These are phyloP conservation scores for Noctuana brunneofusca DNA, from an alignment of 2,888 invertebrate genomes.

Conservation along the genomic window DNA sequence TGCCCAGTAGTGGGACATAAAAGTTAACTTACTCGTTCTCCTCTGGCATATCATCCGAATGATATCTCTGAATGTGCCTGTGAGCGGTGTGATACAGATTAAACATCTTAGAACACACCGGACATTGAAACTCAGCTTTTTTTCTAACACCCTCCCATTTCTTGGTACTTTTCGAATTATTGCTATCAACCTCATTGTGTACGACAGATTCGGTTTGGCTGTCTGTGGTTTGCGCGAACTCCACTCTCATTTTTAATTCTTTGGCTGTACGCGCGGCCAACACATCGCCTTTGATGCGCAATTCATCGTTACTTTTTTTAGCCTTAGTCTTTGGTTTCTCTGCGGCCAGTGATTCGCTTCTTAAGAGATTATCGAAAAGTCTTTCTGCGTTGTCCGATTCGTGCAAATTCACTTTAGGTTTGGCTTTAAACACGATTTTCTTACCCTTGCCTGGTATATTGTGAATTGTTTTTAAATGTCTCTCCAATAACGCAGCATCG, in stretches of 20 bases:
- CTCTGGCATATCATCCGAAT: constrained; percentile 49
- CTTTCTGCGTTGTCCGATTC: constrained; percentile 37
- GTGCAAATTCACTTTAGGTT: constrained; percentile 29
- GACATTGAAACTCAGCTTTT: constrained; percentile 60
- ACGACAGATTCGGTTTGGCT: background rate
- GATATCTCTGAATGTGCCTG: constrained; percentile 63
- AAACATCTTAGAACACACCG: constrained; percentile 54
- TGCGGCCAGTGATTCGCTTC: constrained; percentile 5
- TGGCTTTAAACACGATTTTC: constrained; percentile 31
- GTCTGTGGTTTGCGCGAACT: background rate
- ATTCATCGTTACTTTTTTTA: constrained; percentile 37
- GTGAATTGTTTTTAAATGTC: constrained; percentile 52
- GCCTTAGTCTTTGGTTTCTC: constrained; percentile 12
- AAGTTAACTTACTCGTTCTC: constrained; percentile 56
- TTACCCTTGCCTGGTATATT: constrained; percentile 38
- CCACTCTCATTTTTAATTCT: background rate
- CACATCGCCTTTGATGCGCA: background rate
- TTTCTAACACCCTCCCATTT: constrained; percentile 15
- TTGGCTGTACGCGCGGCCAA: background rate
- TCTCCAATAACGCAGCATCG: constrained; percentile 43
- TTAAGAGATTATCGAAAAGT: background rate
- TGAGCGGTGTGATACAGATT: constrained; percentile 54
- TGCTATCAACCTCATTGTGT: background rate
- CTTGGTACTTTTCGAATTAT: background rate
- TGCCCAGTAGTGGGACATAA: no score